Evolutionary conservation across 2,113 vertebrate genomes (phyloP).

Genomic region (Piaya cayana): DNA sequence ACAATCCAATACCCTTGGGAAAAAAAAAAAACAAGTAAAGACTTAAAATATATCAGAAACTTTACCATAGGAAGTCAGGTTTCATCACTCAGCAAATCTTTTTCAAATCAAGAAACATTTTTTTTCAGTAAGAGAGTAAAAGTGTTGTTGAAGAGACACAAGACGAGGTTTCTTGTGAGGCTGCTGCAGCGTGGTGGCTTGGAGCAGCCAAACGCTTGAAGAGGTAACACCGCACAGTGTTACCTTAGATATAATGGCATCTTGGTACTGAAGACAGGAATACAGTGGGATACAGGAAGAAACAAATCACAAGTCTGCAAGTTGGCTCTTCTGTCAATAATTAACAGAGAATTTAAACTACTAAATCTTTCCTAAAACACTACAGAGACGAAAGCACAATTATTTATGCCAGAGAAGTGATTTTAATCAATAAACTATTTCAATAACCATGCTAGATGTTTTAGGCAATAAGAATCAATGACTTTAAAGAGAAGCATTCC

Average conservation of each 20-base stretch:
- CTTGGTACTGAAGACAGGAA: background rate
- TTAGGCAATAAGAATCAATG: background rate
- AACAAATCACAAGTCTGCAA: background rate
- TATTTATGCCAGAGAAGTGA: background rate
- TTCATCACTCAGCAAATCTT: background rate
- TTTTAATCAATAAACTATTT: background rate
- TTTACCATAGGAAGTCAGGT: accelerated
- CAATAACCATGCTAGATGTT: too few species aligned
- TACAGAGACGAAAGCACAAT: background rate
- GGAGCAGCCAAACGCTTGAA: background rate
- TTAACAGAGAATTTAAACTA: background rate
- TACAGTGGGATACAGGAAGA: background rate
- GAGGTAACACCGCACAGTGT: background rate
- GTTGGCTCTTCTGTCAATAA: background rate
- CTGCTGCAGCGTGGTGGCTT: background rate
- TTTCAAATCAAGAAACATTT: background rate
- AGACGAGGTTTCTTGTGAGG: background rate
- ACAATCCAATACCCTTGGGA: background rate
- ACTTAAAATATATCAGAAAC: background rate
- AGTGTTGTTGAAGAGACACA: background rate
- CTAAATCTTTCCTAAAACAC: background rate
- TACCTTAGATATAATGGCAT: background rate
- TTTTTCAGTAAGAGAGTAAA: background rate
- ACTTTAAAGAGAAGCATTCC: background rate
- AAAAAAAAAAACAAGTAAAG: background rate